Percentiles rank a stretch among this genome's conserved stretches.
phyloP scores from a whole-genome alignment of 2,888 invertebrate genomes.

The Oscheius sp. region DNA sequence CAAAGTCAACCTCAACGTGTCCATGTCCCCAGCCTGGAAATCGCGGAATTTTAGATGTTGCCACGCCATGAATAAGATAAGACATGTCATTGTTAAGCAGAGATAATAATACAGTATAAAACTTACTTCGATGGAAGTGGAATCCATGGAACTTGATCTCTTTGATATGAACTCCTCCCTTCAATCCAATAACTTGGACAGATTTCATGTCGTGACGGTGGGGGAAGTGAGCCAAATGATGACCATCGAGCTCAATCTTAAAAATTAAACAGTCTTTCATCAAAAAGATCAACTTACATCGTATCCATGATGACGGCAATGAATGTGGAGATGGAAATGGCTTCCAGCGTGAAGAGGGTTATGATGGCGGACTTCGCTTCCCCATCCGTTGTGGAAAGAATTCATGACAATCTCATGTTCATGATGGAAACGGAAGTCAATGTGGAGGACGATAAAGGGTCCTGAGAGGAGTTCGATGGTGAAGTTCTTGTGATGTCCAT shows the following conservation, averaged over 20 bases:
- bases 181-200: conserved; percentile 58
- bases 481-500: conserved; percentile 55
- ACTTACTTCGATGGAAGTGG: conserved; percentile 43
- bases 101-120: background rate
- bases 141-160: conserved; percentile 59
- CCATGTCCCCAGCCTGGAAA: conserved; percentile 41
- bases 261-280: background rate
- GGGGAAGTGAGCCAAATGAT: conserved; percentile 55
- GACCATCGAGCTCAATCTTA: conserved; percentile 58
- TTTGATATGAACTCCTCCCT: conserved; percentile 56
- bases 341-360: conserved; percentile 58
- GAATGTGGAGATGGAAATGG: conserved; percentile 58
- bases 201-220: conserved; percentile 55
- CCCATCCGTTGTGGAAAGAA: conserved; percentile 53
- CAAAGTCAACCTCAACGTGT: conserved; percentile 38
- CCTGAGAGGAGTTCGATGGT: conserved; percentile 61
- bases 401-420: conserved; percentile 55
- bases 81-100: no score
- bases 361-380: conserved; percentile 46
- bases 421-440: conserved; percentile 62
- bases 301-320: conserved; percentile 51
- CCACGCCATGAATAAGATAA: background rate
- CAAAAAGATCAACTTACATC: conserved; percentile 38
- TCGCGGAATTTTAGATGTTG: conserved; percentile 2
- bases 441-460: conserved; percentile 60